Evolutionary conservation across 1,140 invertebrate species (phyloP).

Genomic region (Euura lappo): DNA sequence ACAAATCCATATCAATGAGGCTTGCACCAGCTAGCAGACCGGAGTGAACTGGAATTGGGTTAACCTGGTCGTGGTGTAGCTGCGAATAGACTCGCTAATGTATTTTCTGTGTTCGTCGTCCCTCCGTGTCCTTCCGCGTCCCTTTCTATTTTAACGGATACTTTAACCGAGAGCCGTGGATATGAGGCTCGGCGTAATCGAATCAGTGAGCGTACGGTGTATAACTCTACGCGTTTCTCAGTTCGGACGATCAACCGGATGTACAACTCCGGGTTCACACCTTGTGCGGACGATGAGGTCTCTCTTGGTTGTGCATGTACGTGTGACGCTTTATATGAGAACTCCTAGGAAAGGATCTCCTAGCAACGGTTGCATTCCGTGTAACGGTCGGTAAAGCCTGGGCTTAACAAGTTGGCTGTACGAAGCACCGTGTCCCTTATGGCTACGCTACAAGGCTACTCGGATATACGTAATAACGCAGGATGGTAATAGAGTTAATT

Average conservation of each 20-base stretch:
- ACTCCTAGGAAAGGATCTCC: neutral
- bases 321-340: neutral
- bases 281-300: neutral
- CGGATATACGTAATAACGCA: constrained; percentile 2
- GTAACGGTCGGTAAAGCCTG: neutral
- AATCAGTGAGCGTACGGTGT: no score
- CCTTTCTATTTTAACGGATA: neutral
- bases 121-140: neutral
- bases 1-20: no score
- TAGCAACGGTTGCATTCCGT: neutral
- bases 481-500: constrained; percentile 3
- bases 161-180: no score
- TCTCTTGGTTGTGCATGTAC: neutral
- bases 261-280: no score
- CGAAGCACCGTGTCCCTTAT: neutral
- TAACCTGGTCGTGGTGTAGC: neutral
- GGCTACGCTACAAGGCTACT: neutral
- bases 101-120: constrained; percentile 57
- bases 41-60: neutral
- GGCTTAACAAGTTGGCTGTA: neutral
- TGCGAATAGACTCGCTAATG: constrained; percentile 43
- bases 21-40: neutral
- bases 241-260: no score
- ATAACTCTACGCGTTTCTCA: no score
- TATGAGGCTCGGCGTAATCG: no score